Base-by-base conservation (phyloP, 2,797 vertebrate species). In the Melanogrammus aeglefinus region DNA sequence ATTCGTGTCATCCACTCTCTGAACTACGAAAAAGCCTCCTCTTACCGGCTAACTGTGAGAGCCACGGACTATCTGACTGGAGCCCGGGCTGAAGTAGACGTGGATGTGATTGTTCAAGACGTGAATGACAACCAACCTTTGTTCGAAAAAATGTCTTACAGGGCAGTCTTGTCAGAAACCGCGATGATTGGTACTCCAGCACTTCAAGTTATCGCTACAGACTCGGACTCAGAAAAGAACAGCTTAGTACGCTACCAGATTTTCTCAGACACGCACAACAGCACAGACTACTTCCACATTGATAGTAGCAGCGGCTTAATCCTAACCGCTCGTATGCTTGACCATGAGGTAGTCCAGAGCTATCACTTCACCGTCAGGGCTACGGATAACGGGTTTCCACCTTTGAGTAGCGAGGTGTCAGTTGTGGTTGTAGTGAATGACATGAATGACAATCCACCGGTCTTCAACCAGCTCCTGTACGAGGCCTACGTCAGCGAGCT, bases 221-320 rank as follows among this genome's bases (percentile, higher is more conserved):
- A 99, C 81, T 94, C 91, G 51, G 98, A 99, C 86, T 98, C 97
- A 0, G 96, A 94, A 79, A 97, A 96, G 81, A 99, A 98, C 82
- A 96, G 93, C 78, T 83, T 94, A 33, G 92, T 99, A 4, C 94
- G 94, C 35, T 99, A 99, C 86, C 97, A 99, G 88, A 97, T 99
- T 81, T 95, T 98, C 79, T 96, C 97, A 35, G 95, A 96, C 75
- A 91, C 90, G 6, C 96, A 95, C 77, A 98, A 99, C 89, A 97
- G 95, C 89, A 97, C 97, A 0, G 98, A 99, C 80, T 97, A 97
- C 85, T 99, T 99, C 83, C 97, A 99, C 89, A 97, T 99, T 66
- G 98, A 99, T 82, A 97, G 97, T 29, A 94, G 95, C 82, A 99
- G 97, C 73, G 98, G 98, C 41, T 90, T 99, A 38, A 99, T 99